A percentile compares a stretch with the other conserved stretches of the same genome.
These are phyloP conservation scores for Oryzias celebensis DNA, from an alignment of 2,113 vertebrate genomes.

Conservation along the genomic window DNA sequence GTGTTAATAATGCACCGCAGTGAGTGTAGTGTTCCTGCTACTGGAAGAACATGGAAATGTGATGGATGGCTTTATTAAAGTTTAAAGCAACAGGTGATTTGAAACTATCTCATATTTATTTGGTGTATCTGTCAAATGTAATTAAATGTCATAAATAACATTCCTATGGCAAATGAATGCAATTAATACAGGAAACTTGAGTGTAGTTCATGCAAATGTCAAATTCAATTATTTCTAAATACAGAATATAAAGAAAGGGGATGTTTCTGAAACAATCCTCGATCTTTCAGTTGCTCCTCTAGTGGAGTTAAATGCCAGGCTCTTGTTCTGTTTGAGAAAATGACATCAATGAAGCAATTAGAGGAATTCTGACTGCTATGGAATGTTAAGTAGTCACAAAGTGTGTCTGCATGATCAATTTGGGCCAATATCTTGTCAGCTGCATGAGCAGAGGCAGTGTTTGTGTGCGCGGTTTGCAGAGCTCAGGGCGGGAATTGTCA, in stretches of 20 bases:
- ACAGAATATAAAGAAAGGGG: neutral
- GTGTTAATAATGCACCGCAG: conserved; percentile 33
- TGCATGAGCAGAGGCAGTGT: conserved; percentile 23
- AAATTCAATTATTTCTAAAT: conserved; percentile 6
- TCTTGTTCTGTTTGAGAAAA: conserved; percentile 32
- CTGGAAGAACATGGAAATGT: conserved; percentile 5
- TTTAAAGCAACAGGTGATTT: neutral
- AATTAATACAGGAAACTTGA: neutral
- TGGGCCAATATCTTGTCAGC: conserved; percentile 34
- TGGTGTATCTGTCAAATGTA: neutral
- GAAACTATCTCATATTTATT: neutral
- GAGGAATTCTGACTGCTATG: conserved; percentile 19
- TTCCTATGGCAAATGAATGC: neutral
- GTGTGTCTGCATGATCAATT: conserved; percentile 38
- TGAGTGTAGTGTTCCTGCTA: neutral
- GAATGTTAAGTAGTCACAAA: conserved; percentile 41
- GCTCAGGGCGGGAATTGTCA: conserved; percentile 9
- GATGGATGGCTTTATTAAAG: neutral
- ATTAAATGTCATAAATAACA: neutral
- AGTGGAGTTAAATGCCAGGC: conserved; percentile 26
- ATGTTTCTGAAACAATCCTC: neutral
- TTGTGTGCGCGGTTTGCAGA: conserved; percentile 2
- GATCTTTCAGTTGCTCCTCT: conserved; percentile 20
- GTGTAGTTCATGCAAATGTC: neutral
- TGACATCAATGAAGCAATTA: conserved; percentile 45